Evolutionary conservation across 2,888 invertebrate genomes (phyloP), one percentile per base, ranked within the genome.

Genomic region (Eupithecia pulchellata): DNA sequence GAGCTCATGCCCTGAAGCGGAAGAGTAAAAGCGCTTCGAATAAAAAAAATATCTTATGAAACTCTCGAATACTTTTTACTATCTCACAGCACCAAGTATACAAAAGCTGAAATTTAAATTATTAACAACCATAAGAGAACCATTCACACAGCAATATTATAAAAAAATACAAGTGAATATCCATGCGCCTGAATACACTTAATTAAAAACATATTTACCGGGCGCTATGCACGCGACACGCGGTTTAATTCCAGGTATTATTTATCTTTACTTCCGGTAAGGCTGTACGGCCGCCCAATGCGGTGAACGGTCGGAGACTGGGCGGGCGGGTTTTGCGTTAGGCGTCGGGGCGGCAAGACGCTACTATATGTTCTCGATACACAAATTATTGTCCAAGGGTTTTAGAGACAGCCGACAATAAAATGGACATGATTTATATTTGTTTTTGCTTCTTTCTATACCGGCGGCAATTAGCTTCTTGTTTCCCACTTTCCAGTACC

Each of bases 221-320:
- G 61, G 8, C 36, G 42, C n/a, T 70, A 42, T 36, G 36, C 42
- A 64, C 52, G 57, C 66, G 17, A 29, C 57, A 63, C 68, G 32
- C 66, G 62, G 20, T 66, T 52, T 52, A 63, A 52, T 64, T 58
- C 64, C 64, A 64, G 34, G 57, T 66, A 9, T 6, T 36, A 27
- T 42, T 29, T 32, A 32, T 25, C 0, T 1, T 5, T 5, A 4
- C n/a, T 52, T 25, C n/a, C 34, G 13, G 11, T 61, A 61, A 32
- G 61, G 25, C 13, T 66, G 47, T 32, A 36, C 74, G 85, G 79
- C 82, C 84, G 85, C 85, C 84, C 82, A 79, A 76, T 55, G 70
- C 82, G 78, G 78, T 70, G 79, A 73, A 72, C 82, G 82, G 75
- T 76, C 69, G 77, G 77, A 84, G 84, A 90, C 89, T 90, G 88